Conservation (phyloP, 1,140 invertebrate genomes). For the Metaphire vulgaris region DNA sequence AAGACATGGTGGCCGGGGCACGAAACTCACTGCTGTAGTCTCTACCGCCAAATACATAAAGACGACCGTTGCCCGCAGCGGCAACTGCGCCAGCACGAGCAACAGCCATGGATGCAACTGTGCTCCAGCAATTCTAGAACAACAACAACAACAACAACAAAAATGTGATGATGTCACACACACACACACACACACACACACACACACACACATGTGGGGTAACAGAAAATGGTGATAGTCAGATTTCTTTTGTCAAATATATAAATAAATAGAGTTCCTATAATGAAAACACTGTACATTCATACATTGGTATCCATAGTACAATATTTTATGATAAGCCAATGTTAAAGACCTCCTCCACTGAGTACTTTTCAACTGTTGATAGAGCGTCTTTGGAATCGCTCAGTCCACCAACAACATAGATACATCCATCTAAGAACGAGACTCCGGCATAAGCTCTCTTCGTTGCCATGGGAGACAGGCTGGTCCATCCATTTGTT, state of each 20-base stretch:
- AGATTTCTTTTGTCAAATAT: no score
- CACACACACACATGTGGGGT: no score
- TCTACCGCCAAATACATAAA: conserved; percentile 73
- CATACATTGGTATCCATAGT: no score
- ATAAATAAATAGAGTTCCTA: no score
- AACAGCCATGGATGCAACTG: conserved; percentile 65
- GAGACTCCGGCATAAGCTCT: conserved; percentile 82
- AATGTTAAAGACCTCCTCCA: conserved; percentile 79
- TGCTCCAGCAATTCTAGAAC: conserved; percentile 69
- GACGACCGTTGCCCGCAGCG: conserved; percentile 67
- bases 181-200: no score
- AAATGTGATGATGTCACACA: no score
- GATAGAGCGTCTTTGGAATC: conserved; percentile 65
- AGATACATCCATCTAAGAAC: conserved; percentile 68
- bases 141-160: conserved; percentile 22
- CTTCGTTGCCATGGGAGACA: conserved; percentile 69
- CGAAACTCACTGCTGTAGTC: conserved; percentile 33
- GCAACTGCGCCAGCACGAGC: conserved; percentile 74
- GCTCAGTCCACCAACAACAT: conserved; percentile 78
- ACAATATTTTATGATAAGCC: no score
- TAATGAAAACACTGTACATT: no score
- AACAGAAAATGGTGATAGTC: no score
- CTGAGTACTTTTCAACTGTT: conserved; percentile 80
- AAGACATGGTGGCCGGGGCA: conserved; percentile 62
- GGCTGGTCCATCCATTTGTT: conserved; percentile 66